Evolutionary conservation across 2,888 invertebrate species (phyloP).

Genomic region (Octodonta nipae): DNA sequence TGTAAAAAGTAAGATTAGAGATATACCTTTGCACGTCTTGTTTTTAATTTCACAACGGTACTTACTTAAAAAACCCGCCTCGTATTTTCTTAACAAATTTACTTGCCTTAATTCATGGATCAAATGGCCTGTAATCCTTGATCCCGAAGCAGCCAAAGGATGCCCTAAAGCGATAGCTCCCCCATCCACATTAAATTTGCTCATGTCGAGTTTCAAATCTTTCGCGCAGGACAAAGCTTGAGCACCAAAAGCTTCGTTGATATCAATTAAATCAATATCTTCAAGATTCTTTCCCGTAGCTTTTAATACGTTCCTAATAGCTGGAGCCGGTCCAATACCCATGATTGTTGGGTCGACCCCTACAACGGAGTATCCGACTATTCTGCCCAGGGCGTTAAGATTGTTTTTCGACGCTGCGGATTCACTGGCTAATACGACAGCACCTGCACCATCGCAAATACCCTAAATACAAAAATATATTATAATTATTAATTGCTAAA

Average conservation of each 20-base stretch:
- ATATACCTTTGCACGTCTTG: too few relatives aligned
- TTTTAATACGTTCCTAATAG: conserved; percentile 75
- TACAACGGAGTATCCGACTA: conserved; percentile 83
- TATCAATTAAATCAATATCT: conserved; percentile 90
- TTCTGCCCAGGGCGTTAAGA: conserved; percentile 77
- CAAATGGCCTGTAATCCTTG: conserved; percentile 81
- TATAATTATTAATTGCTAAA: background rate
- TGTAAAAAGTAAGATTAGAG: too few relatives aligned
- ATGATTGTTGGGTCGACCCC: conserved; percentile 96
- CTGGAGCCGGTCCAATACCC: conserved; percentile 94
- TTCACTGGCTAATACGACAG: conserved; percentile 82
- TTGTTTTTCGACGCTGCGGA: conserved; percentile 68
- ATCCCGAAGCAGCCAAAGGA: conserved; percentile 88
- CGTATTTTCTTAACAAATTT: too few relatives aligned
- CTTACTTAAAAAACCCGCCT: too few relatives aligned
- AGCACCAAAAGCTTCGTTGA: conserved; percentile 96
- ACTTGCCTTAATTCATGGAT: conserved; percentile 77
- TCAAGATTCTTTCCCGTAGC: conserved; percentile 63
- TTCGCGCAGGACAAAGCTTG: conserved; percentile 88
- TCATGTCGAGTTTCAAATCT: conserved; percentile 71
- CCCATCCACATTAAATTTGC: conserved; percentile 85
- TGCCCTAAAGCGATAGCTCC: conserved; percentile 96
- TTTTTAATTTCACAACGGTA: too few relatives aligned
- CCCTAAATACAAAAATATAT: conserved; percentile 49
- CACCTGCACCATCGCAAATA: conserved; percentile 93